Evolutionary conservation across 2,113 vertebrate genomes (phyloP), one percentile per base, ranked within the genome.

Genomic region (Leucosticte australis): DNA sequence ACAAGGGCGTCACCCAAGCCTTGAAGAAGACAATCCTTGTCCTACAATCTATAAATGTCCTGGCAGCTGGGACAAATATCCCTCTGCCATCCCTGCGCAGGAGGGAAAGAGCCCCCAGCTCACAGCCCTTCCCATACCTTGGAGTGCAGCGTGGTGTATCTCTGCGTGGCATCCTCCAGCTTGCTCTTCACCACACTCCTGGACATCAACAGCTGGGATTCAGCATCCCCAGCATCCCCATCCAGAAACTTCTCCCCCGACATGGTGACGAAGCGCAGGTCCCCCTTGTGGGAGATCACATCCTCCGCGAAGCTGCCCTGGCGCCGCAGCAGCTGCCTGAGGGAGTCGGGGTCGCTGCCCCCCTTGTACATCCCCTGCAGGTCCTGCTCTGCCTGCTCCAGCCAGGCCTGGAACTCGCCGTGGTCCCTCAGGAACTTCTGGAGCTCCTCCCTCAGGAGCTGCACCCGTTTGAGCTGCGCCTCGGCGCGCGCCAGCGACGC

Each of bases 211-310:
- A 97, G 87, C 37, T 98, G 98, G 11, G 97, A 95, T 4, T 65
- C 96, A 0, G 89, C 90, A 0, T 92, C 97, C 44, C 90, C 97
- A 75, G 98, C 98, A 7, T 88, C 93, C 80, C 87, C 97, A 67
- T 99, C 99, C 86, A 99, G 97, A 42, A 99, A 99, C 95, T 99
- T 99, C 97, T 99, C 99, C 20, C 99, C 99, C 0, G 99, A 99
- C 96, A 99, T 99, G 83, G 99, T 99, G 17, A 99, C 98, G 19
- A 99, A 99, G 42, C 99, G 98, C 96, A 99, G 97, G 96, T 99
- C 99, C 0, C 99, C 99, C 93, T 99, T 99, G 98, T 99, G 99
- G 89, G 99, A 99, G 96, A 99, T 99, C 0, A 99, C 98, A 0
- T 99, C 99, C 85, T 99, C 99, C 0, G 98, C 98, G 90, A 99